Base-by-base conservation (phyloP, 2,113 vertebrate genomes). In the Onychostruthus taczanowskii region DNA sequence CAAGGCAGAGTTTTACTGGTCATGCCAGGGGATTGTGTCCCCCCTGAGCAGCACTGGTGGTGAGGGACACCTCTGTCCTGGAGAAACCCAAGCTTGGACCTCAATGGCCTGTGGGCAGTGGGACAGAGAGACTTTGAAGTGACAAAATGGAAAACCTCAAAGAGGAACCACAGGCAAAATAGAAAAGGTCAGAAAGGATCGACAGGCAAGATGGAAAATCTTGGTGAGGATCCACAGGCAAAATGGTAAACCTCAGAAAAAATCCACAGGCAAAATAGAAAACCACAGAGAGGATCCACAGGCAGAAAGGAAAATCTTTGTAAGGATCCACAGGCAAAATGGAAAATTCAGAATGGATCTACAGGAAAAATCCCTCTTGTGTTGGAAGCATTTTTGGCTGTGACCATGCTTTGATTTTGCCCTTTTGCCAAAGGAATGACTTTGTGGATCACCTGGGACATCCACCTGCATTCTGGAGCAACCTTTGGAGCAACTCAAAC, bases 381-480 rank as follows among this genome's bases (percentile, higher is more conserved):
- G 17, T 37, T 74, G n/a, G 64, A 49, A 66, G 41, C 16, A 8
- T 31, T 84, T 89, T 70, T 89, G 55, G 37, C 77, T 37, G 43
- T 0, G 1, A 12, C 30, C n/a, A 12, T 0, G 1, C 43, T 41
- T 41, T 31, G 82, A 41, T 63, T 70, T 44, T 0, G 0, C 31
- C 46, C 23, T 13, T 8, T 10, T 74, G n/a, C n/a, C n/a, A n/a
- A n/a, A 27, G 61, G 75, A 67, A 16, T 27, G 35, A 21, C 24
- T 83, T 58, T 41, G 27, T 35, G 55, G 17, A 58, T 74, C 41
- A 41, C 49, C 37, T 55, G 52, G 28, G 33, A 85, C 33, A 52
- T 33, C 33, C 55, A 61, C 4, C 8, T 35, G 35, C 18, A 12
- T 10, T 74, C 33, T 19, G 39, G 24, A 84, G 56, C 41, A 58